These are phyloP conservation scores for Colletes gigas DNA, from an alignment of 1,140 invertebrate genomes.

Conservation along the genomic window DNA sequence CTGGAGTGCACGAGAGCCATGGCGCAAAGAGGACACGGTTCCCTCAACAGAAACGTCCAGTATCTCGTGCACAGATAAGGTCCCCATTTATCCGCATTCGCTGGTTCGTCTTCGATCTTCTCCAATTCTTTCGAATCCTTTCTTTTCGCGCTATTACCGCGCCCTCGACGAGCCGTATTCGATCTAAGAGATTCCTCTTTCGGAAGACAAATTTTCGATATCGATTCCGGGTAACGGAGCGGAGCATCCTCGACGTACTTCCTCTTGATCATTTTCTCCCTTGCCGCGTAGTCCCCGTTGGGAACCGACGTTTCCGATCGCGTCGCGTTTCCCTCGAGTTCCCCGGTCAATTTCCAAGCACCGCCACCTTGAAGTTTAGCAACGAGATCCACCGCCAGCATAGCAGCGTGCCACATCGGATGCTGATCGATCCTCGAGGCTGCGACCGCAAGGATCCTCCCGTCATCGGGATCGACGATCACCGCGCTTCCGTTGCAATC, in stretches of 20 bases:
- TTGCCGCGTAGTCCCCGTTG: background rate
- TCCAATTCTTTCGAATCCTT: background rate
- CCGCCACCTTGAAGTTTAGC: conserved; percentile 91
- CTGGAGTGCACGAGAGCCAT: conserved; percentile 97
- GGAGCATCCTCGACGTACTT: conserved; percentile 66
- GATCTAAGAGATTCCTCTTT: conserved; percentile 11
- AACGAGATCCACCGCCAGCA: conserved; percentile 93
- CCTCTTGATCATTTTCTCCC: conserved; percentile 60
- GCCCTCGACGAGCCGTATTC: conserved; percentile 5
- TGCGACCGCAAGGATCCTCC: conserved; percentile 85
- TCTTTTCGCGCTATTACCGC: conserved; percentile 35
- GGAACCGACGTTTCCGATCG: background rate
- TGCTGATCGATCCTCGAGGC: conserved; percentile 84
- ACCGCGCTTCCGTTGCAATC: conserved; percentile 81
- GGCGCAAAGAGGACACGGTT: conserved; percentile 96
- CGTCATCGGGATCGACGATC: conserved; percentile 85
- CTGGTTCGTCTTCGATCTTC: background rate
- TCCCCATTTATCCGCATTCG: conserved; percentile 74
- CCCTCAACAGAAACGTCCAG: conserved; percentile 90
- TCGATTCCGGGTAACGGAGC: conserved; percentile 68
- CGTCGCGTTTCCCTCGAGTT: background rate
- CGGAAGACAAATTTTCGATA: conserved; percentile 62
- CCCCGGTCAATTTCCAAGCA: conserved; percentile 81
- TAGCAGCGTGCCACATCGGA: conserved; percentile 91
- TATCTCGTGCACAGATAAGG: conserved; percentile 95